Conservation (phyloP, 2,797 vertebrate species). For the Tokudaia muenninki region DNA sequence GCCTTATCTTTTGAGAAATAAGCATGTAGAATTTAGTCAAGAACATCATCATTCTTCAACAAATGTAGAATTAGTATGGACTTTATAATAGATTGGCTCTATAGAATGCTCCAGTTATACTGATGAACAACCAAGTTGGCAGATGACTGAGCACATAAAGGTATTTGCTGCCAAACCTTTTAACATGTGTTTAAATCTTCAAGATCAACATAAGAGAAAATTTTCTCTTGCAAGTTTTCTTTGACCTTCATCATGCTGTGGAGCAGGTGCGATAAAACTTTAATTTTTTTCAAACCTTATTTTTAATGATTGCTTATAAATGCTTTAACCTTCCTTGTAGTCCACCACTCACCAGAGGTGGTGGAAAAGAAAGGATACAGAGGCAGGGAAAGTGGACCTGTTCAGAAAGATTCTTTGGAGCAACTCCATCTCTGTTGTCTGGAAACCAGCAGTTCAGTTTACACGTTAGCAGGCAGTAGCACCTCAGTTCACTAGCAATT, state of each 20-base stretch:
- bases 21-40: not conserved
- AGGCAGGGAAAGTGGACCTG: too few relatives aligned
- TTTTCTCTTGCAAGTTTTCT: not conserved
- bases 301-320: too few relatives aligned
- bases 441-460: too few relatives aligned
- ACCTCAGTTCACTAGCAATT: too few relatives aligned
- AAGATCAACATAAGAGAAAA: not conserved
- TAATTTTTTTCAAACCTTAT: too few relatives aligned
- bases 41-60: conserved; percentile 24
- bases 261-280: too few relatives aligned
- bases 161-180: not conserved
- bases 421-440: too few relatives aligned
- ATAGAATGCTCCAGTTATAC: not conserved
- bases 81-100: not conserved
- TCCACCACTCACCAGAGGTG: too few relatives aligned
- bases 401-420: too few relatives aligned
- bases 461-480: too few relatives aligned
- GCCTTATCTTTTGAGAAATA: not conserved
- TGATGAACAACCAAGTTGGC: not conserved
- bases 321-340: too few relatives aligned
- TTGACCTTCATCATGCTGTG: not conserved
- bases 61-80: conserved; percentile 25
- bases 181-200: not conserved
- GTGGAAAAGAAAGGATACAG: too few relatives aligned
- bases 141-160: not conserved